phyloP scores from a whole-genome alignment of 2,888 invertebrate species.

The Phragmatobia fuliginosa region DNA sequence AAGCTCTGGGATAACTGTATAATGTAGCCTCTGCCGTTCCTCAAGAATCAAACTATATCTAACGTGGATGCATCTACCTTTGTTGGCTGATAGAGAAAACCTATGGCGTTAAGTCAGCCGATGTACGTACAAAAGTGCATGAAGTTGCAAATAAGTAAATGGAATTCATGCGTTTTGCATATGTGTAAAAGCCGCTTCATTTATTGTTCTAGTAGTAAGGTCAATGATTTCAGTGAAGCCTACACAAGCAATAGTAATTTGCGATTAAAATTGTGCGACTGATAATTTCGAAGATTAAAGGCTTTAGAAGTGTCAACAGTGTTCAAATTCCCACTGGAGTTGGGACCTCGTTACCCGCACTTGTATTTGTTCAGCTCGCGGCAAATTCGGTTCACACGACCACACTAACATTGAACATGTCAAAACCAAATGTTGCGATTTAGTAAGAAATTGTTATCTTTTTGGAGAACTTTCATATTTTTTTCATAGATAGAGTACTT shows the following conservation, averaged over 20 bases:
- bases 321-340: conserved; percentile 30
- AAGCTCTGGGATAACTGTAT: too few species aligned
- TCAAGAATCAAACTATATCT: too few species aligned
- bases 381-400: conserved; percentile 16
- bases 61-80: too few species aligned
- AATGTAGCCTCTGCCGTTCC: too few species aligned
- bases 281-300: conserved; percentile 13
- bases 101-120: too few species aligned
- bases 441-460: neutral
- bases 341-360: conserved; percentile 57
- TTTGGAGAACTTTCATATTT: neutral
- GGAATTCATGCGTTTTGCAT: too few species aligned
- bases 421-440: neutral
- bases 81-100: too few species aligned
- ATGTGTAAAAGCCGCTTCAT: too few species aligned
- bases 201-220: neutral
- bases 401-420: conserved; percentile 6
- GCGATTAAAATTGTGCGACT: neutral
- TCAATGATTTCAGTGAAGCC: neutral
- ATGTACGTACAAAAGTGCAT: too few species aligned
- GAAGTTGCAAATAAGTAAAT: too few species aligned
- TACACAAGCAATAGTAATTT: conserved; percentile 3
- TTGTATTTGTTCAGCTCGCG: conserved; percentile 57
- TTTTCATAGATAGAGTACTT: neutral
- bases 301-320: conserved; percentile 35